A percentile compares a stretch with the other conserved stretches of the same genome.
These are phyloP conservation scores for Manduca sexta DNA, from an alignment of 1,140 invertebrate genomes.

Conservation along the genomic window DNA sequence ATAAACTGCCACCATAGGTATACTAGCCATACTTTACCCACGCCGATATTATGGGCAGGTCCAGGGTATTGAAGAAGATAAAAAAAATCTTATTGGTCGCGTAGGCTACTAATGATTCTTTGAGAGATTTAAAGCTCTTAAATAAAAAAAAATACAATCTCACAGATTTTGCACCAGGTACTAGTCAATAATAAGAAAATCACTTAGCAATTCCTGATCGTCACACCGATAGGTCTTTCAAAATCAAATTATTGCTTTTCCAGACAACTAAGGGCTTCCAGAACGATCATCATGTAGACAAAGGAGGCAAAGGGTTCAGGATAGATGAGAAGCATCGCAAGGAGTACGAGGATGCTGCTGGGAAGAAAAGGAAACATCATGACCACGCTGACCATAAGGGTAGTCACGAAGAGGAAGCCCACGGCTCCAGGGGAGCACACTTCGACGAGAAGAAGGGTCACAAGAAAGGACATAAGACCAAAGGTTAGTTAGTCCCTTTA, in stretches of 20 bases:
- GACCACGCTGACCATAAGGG: conserved; percentile 66
- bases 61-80: too few species aligned
- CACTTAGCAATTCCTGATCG: too few species aligned
- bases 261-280: conserved; percentile 73
- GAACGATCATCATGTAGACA: conserved; percentile 70
- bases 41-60: too few species aligned
- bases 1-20: too few species aligned
- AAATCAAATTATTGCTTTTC: conserved; percentile 10
- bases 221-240: too few species aligned
- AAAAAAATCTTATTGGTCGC: too few species aligned
- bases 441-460: conserved; percentile 75
- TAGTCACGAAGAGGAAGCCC: conserved; percentile 64
- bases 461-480: conserved; percentile 77
- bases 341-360: conserved; percentile 68
- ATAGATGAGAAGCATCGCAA: conserved; percentile 70
- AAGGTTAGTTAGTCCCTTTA: conserved; percentile 38
- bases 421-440: conserved; percentile 68
- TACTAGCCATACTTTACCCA: too few species aligned
- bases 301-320: conserved; percentile 74
- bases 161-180: too few species aligned
- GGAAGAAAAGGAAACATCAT: conserved; percentile 74
- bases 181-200: too few species aligned
- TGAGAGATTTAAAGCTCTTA: too few species aligned
- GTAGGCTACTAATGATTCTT: too few species aligned
- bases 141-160: too few species aligned